phyloP scores from a whole-genome alignment of 2,797 vertebrate species.

The Pangasius macronema region DNA sequence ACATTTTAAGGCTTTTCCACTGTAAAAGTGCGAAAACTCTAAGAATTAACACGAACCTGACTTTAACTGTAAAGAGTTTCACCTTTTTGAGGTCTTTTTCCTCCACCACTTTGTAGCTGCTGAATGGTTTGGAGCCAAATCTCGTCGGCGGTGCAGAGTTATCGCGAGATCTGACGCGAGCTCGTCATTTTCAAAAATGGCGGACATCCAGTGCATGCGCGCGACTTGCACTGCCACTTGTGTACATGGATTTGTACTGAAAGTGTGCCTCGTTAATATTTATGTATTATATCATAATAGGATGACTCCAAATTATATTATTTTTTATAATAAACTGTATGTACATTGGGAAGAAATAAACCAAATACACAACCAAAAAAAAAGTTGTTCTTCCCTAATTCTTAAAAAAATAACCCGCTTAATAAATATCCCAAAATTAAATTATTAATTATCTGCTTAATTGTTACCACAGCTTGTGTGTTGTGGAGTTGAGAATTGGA shows the following conservation, averaged over 20 bases:
- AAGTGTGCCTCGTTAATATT: background rate
- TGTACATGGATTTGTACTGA: background rate
- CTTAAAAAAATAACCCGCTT: background rate
- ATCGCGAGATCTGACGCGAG: background rate
- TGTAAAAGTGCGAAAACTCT: background rate
- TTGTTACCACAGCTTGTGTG: background rate
- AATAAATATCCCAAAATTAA: too few species aligned
- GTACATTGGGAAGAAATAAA: background rate
- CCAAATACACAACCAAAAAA: background rate
- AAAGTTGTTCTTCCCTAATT: background rate
- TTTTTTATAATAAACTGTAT: background rate
- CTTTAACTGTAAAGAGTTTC: background rate
- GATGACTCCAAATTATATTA: background rate
- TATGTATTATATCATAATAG: background rate
- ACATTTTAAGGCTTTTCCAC: background rate
- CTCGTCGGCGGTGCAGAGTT: background rate
- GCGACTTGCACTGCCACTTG: background rate
- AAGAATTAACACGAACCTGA: too few species aligned
- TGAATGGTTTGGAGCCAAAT: background rate
- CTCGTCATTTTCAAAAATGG: background rate
- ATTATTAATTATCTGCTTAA: too few species aligned
- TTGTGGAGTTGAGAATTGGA: background rate
- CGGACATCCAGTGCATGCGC: background rate
- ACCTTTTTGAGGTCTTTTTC: background rate
- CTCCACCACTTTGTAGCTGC: background rate